Evolutionary conservation across 1,140 invertebrate genomes (phyloP).

Genomic region (Drosophila prosaltans): DNA sequence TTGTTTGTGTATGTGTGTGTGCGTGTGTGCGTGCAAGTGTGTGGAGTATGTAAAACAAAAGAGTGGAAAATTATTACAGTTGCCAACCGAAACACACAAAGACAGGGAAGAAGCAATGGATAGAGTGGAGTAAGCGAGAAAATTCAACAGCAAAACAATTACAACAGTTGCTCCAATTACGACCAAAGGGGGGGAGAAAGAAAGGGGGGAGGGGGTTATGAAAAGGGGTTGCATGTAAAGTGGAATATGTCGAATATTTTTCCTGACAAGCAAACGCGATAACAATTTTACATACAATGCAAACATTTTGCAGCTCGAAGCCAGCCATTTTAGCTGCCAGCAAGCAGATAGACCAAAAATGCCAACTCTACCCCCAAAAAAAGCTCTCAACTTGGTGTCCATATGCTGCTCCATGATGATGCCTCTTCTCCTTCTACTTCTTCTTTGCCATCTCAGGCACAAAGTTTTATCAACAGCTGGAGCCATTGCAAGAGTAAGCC

Average conservation of each 20-base stretch:
- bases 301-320: slow-evolving; percentile 10
- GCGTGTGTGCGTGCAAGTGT: neutral
- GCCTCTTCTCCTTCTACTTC: neutral
- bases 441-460: neutral
- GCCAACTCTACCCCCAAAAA: neutral
- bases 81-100: slow-evolving; percentile 5
- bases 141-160: slow-evolving; percentile 23
- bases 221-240: neutral
- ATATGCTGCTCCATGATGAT: slow-evolving; percentile 6
- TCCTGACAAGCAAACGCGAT: slow-evolving; percentile 16
- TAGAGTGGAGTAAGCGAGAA: slow-evolving; percentile 3
- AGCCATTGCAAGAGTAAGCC: neutral
- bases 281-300: slow-evolving; percentile 20
- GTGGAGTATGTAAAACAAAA: slow-evolving; percentile 17
- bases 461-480: slow-evolving; percentile 19
- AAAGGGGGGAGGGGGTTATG: neutral
- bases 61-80: slow-evolving; percentile 21
- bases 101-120: neutral
- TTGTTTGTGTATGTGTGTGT: neutral
- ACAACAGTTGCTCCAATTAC: slow-evolving; percentile 20
- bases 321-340: slow-evolving; percentile 2
- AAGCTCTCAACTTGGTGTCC: neutral
- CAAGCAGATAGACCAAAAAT: slow-evolving; percentile 8
- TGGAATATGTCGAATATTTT: slow-evolving; percentile 20
- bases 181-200: neutral